Evolutionary conservation across 2,113 vertebrate genomes (phyloP).

Genomic region (Hippocampus abdominalis): DNA sequence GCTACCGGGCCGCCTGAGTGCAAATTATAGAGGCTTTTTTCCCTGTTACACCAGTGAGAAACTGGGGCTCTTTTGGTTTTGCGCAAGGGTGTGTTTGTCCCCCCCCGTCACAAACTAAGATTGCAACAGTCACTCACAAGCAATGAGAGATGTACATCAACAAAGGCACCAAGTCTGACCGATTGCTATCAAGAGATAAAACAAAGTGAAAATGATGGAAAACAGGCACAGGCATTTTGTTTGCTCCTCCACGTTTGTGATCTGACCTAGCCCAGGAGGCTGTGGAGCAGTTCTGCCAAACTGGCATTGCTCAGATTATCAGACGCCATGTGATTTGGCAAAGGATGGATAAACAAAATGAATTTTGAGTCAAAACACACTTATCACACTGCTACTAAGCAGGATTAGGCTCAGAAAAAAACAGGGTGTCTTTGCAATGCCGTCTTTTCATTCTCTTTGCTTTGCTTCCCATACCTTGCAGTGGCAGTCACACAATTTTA

Average conservation of each 20-base stretch:
- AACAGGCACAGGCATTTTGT: conserved; percentile 39
- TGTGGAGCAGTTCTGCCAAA: conserved; percentile 44
- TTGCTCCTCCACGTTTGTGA: conserved; percentile 34
- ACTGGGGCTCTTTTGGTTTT: conserved; percentile 15
- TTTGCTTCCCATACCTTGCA: conserved; percentile 23
- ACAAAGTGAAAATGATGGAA: conserved; percentile 23
- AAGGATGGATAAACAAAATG: conserved; percentile 58
- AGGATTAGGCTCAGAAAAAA: conserved; percentile 58
- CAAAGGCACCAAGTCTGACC: conserved; percentile 39
- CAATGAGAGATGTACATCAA: conserved; percentile 18
- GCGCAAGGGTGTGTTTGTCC: background rate
- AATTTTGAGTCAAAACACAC: conserved; percentile 65
- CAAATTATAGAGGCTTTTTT: conserved; percentile 43
- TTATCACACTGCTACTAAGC: conserved; percentile 63
- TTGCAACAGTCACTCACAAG: conserved; percentile 20
- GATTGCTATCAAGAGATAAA: conserved; percentile 42
- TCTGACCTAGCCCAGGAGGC: conserved; percentile 49
- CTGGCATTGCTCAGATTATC: conserved; percentile 57
- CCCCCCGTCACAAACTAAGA: conserved; percentile 9
- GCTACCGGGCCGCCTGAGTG: too few relatives aligned
- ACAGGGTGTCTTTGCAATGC: conserved; percentile 15
- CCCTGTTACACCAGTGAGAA: conserved; percentile 14
- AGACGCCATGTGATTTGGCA: conserved; percentile 60
- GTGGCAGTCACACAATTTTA: conserved; percentile 19
- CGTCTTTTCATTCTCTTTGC: conserved; percentile 34